These are phyloP conservation scores for Phrynosoma blainvillii DNA, from an alignment of 2,113 vertebrate genomes.

Conservation along the genomic window DNA sequence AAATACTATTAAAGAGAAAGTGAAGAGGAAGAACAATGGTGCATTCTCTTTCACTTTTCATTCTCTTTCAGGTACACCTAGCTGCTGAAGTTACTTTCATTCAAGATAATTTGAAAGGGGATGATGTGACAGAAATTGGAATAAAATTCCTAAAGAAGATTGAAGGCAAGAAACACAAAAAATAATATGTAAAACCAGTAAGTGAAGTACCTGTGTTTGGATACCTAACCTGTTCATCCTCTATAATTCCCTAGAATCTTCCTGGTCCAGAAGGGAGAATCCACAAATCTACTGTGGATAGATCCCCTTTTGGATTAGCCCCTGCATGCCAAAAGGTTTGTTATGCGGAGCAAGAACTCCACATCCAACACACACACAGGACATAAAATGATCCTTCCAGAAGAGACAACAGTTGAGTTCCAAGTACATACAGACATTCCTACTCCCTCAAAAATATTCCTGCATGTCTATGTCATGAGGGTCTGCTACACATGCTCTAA, in stretches of 20 bases:
- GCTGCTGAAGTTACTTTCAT: constrained; percentile 81
- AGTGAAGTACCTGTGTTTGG: background rate
- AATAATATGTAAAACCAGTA: constrained; percentile 72
- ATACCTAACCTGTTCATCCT: background rate
- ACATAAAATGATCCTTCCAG: background rate
- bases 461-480: background rate
- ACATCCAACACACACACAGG: background rate
- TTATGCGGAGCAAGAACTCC: background rate
- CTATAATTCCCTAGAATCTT: constrained; percentile 21
- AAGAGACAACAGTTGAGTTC: background rate
- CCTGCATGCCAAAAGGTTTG: background rate
- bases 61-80: constrained; percentile 76
- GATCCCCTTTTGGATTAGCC: background rate
- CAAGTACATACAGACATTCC: background rate
- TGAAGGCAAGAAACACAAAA: constrained; percentile 75
- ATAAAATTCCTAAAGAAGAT: constrained; percentile 78
- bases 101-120: constrained; percentile 79
- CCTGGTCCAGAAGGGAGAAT: background rate
- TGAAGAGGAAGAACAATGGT: no score
- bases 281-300: background rate
- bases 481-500: no score
- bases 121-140: constrained; percentile 83
- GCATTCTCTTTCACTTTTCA: background rate
- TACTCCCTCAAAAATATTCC: background rate
- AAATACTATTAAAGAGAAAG: no score